Conservation (phyloP, 1,140 invertebrate genomes). For the Brachionus sp. region DNA sequence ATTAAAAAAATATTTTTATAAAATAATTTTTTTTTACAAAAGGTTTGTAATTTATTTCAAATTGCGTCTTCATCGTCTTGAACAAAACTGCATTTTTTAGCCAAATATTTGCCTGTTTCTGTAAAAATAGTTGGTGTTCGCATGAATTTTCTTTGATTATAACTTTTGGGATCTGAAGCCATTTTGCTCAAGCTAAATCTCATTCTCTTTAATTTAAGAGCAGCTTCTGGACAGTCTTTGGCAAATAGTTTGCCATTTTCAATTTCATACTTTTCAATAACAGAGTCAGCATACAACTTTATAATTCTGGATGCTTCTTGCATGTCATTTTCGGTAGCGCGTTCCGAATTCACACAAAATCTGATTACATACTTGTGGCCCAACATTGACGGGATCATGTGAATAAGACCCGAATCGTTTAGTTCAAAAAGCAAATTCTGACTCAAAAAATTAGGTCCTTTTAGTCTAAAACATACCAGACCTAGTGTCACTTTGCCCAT, state of each 20-base stretch:
- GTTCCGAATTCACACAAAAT: slow-evolving; percentile 77
- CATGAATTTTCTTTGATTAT: slow-evolving; percentile 29
- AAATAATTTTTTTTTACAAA: neutral
- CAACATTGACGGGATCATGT: slow-evolving; percentile 89
- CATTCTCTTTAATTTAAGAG: neutral
- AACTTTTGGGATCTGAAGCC: slow-evolving; percentile 31
- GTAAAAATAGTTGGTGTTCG: neutral
- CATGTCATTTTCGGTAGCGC: slow-evolving; percentile 81
- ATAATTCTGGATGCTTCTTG: slow-evolving; percentile 84
- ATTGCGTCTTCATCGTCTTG: neutral
- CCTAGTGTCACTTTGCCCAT: slow-evolving; percentile 89
- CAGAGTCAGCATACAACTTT: neutral
- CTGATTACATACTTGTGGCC: slow-evolving; percentile 79
- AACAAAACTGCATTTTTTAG: slow-evolving; percentile 25
- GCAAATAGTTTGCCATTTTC: neutral
- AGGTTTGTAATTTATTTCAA: neutral
- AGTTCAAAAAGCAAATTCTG: slow-evolving; percentile 87
- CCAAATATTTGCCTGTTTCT: slow-evolving; percentile 31
- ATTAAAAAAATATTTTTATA: neutral
- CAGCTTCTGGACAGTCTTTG: neutral
- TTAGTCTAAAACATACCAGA: slow-evolving; percentile 80
- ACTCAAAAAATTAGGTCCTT: slow-evolving; percentile 57
- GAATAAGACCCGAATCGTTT: slow-evolving; percentile 89
- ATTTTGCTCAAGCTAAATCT: slow-evolving; percentile 42
- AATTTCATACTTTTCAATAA: neutral